Base-by-base conservation (phyloP, 2,113 vertebrate species). In the Phyllopteryx taeniolatus region DNA sequence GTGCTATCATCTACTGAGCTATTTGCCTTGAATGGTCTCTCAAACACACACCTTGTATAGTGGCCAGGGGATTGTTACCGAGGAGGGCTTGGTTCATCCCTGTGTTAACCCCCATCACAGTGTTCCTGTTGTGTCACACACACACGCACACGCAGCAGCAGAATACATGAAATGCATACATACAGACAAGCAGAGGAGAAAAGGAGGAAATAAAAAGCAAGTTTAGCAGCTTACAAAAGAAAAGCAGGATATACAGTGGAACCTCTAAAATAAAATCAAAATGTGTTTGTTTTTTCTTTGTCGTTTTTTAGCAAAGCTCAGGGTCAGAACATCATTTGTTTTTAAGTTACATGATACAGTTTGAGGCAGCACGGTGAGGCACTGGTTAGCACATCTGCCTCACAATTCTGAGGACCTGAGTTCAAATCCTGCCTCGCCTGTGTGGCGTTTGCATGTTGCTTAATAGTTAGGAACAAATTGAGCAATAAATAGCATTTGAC, bases 51-150 rank as follows among this genome's bases (percentile, higher is more conserved):
- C 95, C 95, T 96, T 97, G 95, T 86, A 97, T 95, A 77, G 95
- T 96, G 86, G 95, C 95, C 91, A 97, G 91, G 86, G 94, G 94
- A 94, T 95, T 96, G 92, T 93, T 95, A 93, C 93, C 93, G 92
- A 96, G 94, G 83, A 96, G 94, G 83, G 94, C 94, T 88, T 94
- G 92, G 92, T 92, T 96, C 91, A 97, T 94, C 92, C 95, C 95
- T 81, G 95, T 94, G 93, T 94, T 94, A 92, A 97, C 93, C 92
- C 95, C 94, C 91, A 96, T 95, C 94, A 96, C 91, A 91, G 94
- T 94, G 92, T 95, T 95, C 94, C 96, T 96, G 94, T 86, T 94
- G 90, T 91, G 88, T 88, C 83, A 87, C 67, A 43, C 74, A 63
- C 71, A 31, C 75, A 75, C 69, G 73, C 63, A 74, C 79, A 87